Evolutionary conservation across 92 coral and sea anemone genomes (phyloP), one percentile per base, ranked within the genome.

Genomic region (Umimayanthus kanabou): DNA sequence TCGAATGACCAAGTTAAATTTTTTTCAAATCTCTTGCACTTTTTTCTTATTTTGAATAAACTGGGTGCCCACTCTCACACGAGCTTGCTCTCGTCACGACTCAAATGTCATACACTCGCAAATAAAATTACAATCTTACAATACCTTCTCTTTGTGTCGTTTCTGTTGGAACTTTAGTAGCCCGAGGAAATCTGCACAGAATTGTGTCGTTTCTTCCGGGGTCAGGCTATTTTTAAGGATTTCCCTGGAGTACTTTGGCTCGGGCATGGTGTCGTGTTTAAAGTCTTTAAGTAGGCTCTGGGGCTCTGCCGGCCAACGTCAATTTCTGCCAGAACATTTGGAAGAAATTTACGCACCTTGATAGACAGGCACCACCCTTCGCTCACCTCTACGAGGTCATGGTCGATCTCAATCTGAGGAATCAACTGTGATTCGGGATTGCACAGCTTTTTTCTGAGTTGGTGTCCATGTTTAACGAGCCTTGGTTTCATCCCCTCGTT

Each of bases 91-190:
- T n/a, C n/a, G n/a, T n/a, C n/a, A n/a, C n/a, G n/a, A n/a, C n/a
- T n/a, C n/a, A n/a, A n/a, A n/a, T n/a, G n/a, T n/a, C n/a, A n/a
- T n/a, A n/a, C n/a, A n/a, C n/a, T n/a, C n/a, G n/a, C n/a, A n/a
- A n/a, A n/a, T n/a, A n/a, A n/a, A n/a, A n/a, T n/a, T n/a, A n/a
- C n/a, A n/a, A n/a, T n/a, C n/a, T n/a, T n/a, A n/a, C 42, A 39
- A 39, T 25, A 70, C 89, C 89, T 87, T 87, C 80, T 87, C 73
- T 64, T 87, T 77, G 80, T 87, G 89, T 76, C 23, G 61, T 43
- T 87, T 87, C 7, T 78, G 29, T 47, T 87, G 84, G 23, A 33
- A 45, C 73, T 77, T 16, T 4, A 87, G 40, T 25, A 87, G 22
- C 33, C 82, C 73, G 0, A 87, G 29, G 45, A 76, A 87, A 53